A percentile compares a stretch with the other conserved stretches of the same genome.
These are phyloP conservation scores for Nanorana parkeri DNA, from an alignment of 2,113 vertebrate species.

Conservation along the genomic window DNA sequence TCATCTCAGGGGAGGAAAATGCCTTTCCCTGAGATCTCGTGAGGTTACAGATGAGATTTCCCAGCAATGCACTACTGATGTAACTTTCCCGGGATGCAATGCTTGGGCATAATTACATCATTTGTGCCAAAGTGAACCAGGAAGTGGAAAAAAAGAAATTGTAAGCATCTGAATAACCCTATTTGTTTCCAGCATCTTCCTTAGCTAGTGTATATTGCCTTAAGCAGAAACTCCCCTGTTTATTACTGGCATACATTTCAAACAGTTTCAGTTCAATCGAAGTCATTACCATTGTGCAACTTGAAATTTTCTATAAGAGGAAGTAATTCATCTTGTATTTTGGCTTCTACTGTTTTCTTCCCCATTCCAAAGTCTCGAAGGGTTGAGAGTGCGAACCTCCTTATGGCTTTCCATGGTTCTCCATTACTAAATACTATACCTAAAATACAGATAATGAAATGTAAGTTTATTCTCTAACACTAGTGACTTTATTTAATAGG, in stretches of 20 bases:
- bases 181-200: too few relatives aligned
- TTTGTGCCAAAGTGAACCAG: too few relatives aligned
- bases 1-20: too few relatives aligned
- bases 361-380: conserved; percentile 73
- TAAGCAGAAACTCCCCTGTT: neutral
- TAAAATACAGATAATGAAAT: conserved; percentile 45
- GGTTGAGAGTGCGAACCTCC: conserved; percentile 70
- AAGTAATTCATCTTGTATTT: conserved; percentile 69
- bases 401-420: conserved; percentile 69
- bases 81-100: too few relatives aligned
- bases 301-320: conserved; percentile 66
- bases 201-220: too few relatives aligned
- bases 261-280: too few relatives aligned
- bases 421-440: conserved; percentile 70
- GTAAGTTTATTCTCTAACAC: neutral
- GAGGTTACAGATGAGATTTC: too few relatives aligned
- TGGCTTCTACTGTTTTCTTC: conserved; percentile 66
- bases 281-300: conserved; percentile 63
- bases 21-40: too few relatives aligned
- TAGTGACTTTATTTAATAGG: neutral
- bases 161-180: too few relatives aligned
- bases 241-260: neutral
- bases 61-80: too few relatives aligned
- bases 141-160: too few relatives aligned
- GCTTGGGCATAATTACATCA: too few relatives aligned